Evolutionary conservation across 2,888 invertebrate genomes (phyloP), one percentile per base, ranked within the genome.

Genomic region (Lithosia quadra): DNA sequence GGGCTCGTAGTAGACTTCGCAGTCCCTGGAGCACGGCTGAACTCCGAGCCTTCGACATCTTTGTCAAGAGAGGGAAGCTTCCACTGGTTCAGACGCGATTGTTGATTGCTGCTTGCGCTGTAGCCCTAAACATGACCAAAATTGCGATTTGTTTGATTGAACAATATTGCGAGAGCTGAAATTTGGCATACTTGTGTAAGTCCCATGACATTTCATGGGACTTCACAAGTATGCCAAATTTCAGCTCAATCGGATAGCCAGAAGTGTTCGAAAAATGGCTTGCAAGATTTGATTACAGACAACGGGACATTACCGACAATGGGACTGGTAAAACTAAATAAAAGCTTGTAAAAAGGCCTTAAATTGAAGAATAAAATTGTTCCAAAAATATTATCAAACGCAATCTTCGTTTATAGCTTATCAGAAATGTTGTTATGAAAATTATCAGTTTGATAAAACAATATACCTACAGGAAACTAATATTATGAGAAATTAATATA

Each of bases 21-120:
- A 69, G 98, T 97, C 82, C 98, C 98, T 15, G 98, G 98, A 68
- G 98, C 98, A 78, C 98, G 96, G 86, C 98, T 98, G 92, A 98
- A 98, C 90, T 98, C 98, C 61, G 97, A 97, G 60, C 96, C 96
- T 71, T 97, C 97, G 65, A 96, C 95, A 77, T 96, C 96, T 91
- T 97, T 97, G 90, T 98, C 98, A 87, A 98, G 94, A 70, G 97
- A 97, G 74, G 98, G 98, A 88, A 98, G 95, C 94, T 98, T 98
- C 99, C 98, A 99, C 92, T 99, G 98, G 90, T 96, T 98, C 86
- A 98, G 96, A 81, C 98, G 96, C 63, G 98, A 98, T 91, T 98
- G 97, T 88, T 97, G 97, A 86, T 97, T 97, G 63, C 93, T 95
- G 85, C 95, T 95, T 68, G 88, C 89, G 21, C 93, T 93, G 73